A percentile compares a stretch with the other conserved stretches of the same genome.
Evolutionary conservation across 2,113 vertebrate species (phyloP).

Genomic region (Rutilus rutilus): DNA sequence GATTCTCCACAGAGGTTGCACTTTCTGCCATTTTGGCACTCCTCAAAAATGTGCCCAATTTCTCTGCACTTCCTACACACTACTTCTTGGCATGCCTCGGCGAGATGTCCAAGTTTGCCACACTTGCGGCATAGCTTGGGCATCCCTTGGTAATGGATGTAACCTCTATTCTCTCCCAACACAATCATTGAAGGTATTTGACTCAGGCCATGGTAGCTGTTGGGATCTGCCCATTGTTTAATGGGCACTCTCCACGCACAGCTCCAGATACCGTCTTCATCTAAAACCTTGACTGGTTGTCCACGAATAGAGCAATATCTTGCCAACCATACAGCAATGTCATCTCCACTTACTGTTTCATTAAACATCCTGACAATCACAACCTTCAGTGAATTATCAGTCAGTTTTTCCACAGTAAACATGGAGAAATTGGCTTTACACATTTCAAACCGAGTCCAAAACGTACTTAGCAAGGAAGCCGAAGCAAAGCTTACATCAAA

Average conservation of each 20-base stretch:
- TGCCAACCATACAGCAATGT: conserved; percentile 30
- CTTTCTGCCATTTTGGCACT: not conserved
- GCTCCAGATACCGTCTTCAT: conserved; percentile 4
- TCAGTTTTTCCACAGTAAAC: not conserved
- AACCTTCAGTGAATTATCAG: not conserved
- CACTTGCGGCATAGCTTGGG: conserved; percentile 12
- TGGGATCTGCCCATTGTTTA: conserved; percentile 21
- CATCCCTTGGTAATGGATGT: conserved; percentile 34
- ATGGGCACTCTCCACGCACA: not conserved
- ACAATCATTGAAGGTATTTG: conserved; percentile 22
- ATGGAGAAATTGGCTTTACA: not conserved
- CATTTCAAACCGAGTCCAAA: not conserved
- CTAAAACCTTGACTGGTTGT: not conserved
- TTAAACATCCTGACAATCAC: conserved; percentile 44
- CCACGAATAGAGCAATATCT: conserved; percentile 29
- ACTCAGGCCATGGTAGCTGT: conserved; percentile 28
- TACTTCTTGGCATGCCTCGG: not conserved
- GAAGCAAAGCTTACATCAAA: too few relatives aligned
- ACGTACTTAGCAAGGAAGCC: not conserved
- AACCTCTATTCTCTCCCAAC: conserved; percentile 35
- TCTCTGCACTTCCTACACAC: not conserved
- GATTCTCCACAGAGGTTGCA: not conserved
- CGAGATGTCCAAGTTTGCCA: too few relatives aligned
- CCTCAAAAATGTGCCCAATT: not conserved
- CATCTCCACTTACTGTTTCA: conserved; percentile 25